Evolutionary conservation across 53 echinoderm and acorn worm genomes (phyloP).

Genomic region (Luidia sarsii): DNA sequence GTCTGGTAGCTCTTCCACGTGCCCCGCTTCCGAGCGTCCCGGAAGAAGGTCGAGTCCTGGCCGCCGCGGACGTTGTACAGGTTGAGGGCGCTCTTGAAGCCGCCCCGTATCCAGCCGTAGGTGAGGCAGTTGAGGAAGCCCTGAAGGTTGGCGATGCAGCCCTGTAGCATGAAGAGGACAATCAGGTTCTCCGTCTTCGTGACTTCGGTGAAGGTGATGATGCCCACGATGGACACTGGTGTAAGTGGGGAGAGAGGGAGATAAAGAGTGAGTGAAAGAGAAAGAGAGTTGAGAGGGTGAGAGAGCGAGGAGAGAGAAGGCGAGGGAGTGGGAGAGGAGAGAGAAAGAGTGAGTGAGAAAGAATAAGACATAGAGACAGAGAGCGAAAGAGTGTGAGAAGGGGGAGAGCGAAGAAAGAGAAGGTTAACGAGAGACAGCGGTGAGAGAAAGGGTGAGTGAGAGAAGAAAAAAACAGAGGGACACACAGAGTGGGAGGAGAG

Average conservation of each 20-base stretch:
- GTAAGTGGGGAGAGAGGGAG: not conserved
- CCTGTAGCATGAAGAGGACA: constrained; percentile 45
- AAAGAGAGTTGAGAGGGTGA: not conserved
- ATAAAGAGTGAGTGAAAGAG: not conserved
- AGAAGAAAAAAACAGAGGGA: too few species aligned
- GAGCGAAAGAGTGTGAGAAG: too few species aligned
- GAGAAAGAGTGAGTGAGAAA: too few species aligned
- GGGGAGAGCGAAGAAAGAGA: too few species aligned
- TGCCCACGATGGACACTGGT: constrained; percentile 43
- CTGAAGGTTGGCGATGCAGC: constrained; percentile 56
- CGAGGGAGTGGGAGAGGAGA: too few species aligned
- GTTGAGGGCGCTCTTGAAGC: constrained; percentile 64
- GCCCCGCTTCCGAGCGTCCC: not conserved
- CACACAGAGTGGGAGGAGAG: too few species aligned
- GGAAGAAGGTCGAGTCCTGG: constrained; percentile 5
- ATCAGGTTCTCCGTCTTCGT: constrained; percentile 29
- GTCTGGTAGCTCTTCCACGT: constrained; percentile 38
- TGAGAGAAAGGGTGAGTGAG: too few species aligned
- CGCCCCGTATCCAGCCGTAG: constrained; percentile 68
- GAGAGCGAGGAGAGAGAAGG: too few species aligned
- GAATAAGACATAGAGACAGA: too few species aligned
- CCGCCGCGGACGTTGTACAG: constrained; percentile 34
- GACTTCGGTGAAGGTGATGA: constrained; percentile 32
- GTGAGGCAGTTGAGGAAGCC: constrained; percentile 69
- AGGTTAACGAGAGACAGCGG: too few species aligned